Conservation (phyloP, 2,797 vertebrate species). For the Sparidentex hasta region DNA sequence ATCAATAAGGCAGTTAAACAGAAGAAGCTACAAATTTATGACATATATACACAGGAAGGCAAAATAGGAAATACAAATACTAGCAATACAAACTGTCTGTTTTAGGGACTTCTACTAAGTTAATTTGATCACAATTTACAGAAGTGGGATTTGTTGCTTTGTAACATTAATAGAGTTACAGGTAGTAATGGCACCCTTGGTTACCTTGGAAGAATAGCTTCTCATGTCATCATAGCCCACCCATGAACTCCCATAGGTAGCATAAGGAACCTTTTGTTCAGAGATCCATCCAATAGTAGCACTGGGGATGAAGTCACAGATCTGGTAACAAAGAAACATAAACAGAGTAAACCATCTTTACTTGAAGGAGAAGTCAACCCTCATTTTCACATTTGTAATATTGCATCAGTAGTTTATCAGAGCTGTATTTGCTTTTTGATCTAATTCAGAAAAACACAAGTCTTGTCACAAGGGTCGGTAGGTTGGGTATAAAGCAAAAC, state of each 20-base stretch:
- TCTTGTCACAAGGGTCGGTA: too few relatives aligned
- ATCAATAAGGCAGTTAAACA: neutral
- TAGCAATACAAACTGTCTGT: neutral
- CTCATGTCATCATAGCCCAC: constrained; percentile 82
- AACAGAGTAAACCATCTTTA: neutral
- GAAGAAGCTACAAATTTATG: neutral
- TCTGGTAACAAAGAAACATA: constrained; percentile 56
- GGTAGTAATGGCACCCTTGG: neutral
- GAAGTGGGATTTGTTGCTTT: too few relatives aligned
- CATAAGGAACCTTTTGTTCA: constrained; percentile 84
- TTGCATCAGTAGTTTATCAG: too few relatives aligned
- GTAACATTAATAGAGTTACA: neutral
- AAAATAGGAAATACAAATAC: neutral
- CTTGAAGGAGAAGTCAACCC: too few relatives aligned
- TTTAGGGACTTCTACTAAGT: neutral
- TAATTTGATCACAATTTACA: neutral
- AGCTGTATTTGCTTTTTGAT: too few relatives aligned
- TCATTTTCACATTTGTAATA: too few relatives aligned
- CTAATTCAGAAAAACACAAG: too few relatives aligned
- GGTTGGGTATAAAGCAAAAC: too few relatives aligned
- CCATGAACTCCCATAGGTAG: constrained; percentile 79
- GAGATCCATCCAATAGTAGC: constrained; percentile 72
- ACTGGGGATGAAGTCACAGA: constrained; percentile 73
- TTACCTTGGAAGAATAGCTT: constrained; percentile 84
- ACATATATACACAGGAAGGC: neutral